phyloP scores from a whole-genome alignment of 1,140 invertebrate genomes.

The Cephus cinctus region DNA sequence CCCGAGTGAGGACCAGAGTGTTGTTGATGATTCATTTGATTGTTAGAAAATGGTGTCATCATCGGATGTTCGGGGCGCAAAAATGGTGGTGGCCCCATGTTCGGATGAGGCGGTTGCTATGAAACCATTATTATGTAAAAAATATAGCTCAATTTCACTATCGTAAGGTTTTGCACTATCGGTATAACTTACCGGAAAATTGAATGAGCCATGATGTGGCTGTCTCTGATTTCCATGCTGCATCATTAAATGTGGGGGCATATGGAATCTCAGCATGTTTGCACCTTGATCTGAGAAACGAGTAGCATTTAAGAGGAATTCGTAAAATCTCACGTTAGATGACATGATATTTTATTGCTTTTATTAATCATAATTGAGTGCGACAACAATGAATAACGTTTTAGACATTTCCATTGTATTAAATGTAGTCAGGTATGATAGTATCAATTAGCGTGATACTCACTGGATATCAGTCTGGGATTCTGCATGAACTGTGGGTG shows the following conservation, averaged over 20 bases:
- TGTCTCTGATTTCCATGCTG: slow-evolving; percentile 40
- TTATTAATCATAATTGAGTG: no score
- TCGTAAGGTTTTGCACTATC: no score
- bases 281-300: slow-evolving; percentile 50
- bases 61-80: slow-evolving; percentile 40
- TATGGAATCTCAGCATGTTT: slow-evolving; percentile 48
- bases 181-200: slow-evolving; percentile 38
- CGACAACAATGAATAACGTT: no score
- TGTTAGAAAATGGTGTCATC: slow-evolving; percentile 36
- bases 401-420: no score
- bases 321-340: no score
- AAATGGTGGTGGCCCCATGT: slow-evolving; percentile 34
- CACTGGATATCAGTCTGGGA: slow-evolving; percentile 41
- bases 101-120: slow-evolving; percentile 39
- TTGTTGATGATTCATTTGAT: slow-evolving; percentile 39
- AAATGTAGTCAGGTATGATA: no score
- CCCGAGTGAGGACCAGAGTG: slow-evolving; percentile 40
- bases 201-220: slow-evolving; percentile 42
- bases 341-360: no score
- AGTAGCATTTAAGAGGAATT: background rate
- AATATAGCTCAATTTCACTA: slow-evolving; percentile 1
- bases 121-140: slow-evolving; percentile 18
- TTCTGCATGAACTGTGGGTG: slow-evolving; percentile 48
- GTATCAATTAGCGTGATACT: slow-evolving; percentile 17
- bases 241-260: slow-evolving; percentile 45